phyloP scores from a whole-genome alignment of 2,797 vertebrate genomes.

The Dicrostonyx torquatus region DNA sequence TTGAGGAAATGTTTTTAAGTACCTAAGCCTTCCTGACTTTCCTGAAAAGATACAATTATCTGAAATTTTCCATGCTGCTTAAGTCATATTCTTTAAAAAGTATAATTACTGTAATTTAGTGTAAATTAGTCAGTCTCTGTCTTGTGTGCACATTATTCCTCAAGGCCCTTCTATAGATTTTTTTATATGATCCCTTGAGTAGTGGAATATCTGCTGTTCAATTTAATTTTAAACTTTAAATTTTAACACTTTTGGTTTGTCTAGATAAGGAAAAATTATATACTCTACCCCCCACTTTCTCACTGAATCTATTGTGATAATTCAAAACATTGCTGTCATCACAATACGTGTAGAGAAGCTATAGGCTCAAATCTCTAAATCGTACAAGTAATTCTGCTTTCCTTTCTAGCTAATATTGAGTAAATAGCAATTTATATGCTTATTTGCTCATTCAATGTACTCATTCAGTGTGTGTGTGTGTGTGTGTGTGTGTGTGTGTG shows the following conservation, averaged over 20 bases:
- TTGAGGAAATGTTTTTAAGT: not conserved
- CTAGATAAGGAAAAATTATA: not conserved
- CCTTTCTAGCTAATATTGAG: not conserved
- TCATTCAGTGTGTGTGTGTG: no score
- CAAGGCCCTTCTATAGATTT: not conserved
- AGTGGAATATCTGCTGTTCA: not conserved
- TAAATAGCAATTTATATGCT: not conserved
- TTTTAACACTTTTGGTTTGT: not conserved
- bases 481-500: no score
- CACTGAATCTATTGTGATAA: not conserved
- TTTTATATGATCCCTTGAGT: not conserved
- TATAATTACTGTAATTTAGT: not conserved
- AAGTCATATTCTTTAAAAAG: not conserved
- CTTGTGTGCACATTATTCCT: not conserved
- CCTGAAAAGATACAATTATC: not conserved
- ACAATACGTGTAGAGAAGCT: not conserved
- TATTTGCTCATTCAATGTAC: not conserved
- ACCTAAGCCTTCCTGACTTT: not conserved
- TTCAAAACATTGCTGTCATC: not conserved
- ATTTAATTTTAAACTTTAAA: slow-evolving; percentile 5
- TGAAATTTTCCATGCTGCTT: not conserved
- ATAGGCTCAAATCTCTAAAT: not conserved
- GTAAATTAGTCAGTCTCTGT: not conserved
- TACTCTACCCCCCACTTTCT: not conserved
- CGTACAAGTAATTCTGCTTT: not conserved